These are phyloP conservation scores for Cheirogaleus major DNA, from an alignment of 2,797 vertebrate genomes.

Conservation along the genomic window DNA sequence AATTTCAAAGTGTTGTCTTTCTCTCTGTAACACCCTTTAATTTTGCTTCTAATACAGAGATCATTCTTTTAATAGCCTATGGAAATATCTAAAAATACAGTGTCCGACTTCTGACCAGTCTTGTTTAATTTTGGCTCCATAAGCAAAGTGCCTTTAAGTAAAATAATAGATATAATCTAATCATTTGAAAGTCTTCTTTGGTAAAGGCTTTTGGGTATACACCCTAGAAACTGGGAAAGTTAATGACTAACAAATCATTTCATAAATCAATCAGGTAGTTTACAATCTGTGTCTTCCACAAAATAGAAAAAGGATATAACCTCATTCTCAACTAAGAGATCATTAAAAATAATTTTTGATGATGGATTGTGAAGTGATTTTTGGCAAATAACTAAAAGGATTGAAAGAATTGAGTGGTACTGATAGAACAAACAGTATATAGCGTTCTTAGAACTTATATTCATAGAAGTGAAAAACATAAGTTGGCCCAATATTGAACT, in stretches of 20 bases:
- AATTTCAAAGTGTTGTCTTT: not conserved
- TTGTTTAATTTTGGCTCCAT: conserved; percentile 37
- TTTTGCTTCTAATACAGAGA: not conserved
- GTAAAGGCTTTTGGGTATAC: not conserved
- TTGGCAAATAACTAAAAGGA: not conserved
- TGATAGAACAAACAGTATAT: not conserved
- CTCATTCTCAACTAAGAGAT: not conserved
- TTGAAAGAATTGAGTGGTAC: not conserved
- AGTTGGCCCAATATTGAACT: not conserved
- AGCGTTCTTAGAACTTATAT: not conserved
- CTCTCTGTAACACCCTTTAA: not conserved
- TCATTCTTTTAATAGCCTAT: not conserved
- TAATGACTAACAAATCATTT: not conserved
- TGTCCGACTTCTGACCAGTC: not conserved
- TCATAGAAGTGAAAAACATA: not conserved
- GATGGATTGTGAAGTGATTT: not conserved
- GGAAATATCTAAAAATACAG: not conserved
- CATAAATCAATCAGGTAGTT: not conserved
- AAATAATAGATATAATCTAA: not conserved
- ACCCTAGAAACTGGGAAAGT: not conserved
- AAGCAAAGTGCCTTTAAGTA: not conserved
- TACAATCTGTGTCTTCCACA: not conserved
- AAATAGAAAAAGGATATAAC: not conserved
- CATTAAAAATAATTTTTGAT: conserved; percentile 15
- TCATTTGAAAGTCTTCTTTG: not conserved